Evolutionary conservation across 2,797 vertebrate species (phyloP), one percentile per base, ranked within the genome.

Genomic region (Remorina albescens): DNA sequence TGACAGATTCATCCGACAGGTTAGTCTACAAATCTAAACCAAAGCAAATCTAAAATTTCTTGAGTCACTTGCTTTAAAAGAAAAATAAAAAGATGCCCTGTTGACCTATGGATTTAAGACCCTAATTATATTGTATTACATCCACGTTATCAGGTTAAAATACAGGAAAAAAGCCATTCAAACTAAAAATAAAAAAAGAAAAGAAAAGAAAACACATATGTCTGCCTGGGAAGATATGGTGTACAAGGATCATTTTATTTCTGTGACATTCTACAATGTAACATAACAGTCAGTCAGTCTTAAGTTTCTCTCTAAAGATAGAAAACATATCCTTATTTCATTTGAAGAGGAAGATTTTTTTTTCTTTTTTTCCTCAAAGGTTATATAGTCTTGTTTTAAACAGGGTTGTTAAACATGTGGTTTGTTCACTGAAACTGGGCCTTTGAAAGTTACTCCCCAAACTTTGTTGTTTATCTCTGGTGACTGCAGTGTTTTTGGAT

Each of bases 1-100:
- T 3, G 97, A 99, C 93, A 95, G 97, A 84, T 99, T 99, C 93
- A 97, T 99, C 81, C 95, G 96, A 88, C 97, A 99, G 97, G 98
- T 99, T 88, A 79, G 95, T 92, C 12, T 37, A 16, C 41, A 56
- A 46, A 59, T 16, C 54, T 10, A 10, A 62, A 15, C 18, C 15
- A 10, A 26, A 36, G 18, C 0, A 0, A 50, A 21, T 46, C 30
- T 39, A 5, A 13, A 8, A 8, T 42, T 44, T 3, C 18, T 44
- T 44, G 36, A 34, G 12, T 36, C 19, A 23, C 2, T 56, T 36
- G 32, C 18, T 30, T 12, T 34, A 26, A 16, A 26, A n/a, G 3
- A 30, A 36, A 50, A 16, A 26, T 50, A 9, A 26, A 1, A 19
- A 4, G 15, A 5, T 11, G n/a, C 21, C 26, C 6, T 28, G 8